A percentile compares a stretch with the other conserved stretches of the same genome.
Conservation (phyloP, 1,140 invertebrate genomes). For the Laupala kohalensis region DNA sequence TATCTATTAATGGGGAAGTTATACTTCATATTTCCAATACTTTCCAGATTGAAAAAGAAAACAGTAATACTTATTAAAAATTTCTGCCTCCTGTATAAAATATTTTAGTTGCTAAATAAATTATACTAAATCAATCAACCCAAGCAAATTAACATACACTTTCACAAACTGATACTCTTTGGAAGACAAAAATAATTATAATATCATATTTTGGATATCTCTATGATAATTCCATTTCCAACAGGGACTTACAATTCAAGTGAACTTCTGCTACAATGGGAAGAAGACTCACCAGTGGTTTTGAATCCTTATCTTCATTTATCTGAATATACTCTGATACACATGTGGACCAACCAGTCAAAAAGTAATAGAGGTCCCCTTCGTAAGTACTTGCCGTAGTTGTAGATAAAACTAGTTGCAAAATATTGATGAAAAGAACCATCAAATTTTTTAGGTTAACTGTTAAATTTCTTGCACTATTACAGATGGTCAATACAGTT, state of each 20-base stretch:
- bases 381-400: neutral
- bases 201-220: slow-evolving; percentile 17
- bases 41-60: too few relatives aligned
- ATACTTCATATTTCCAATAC: too few relatives aligned
- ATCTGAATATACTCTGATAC: slow-evolving; percentile 63
- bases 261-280: slow-evolving; percentile 61
- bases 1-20: too few relatives aligned
- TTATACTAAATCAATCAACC: too few relatives aligned
- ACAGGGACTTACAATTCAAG: slow-evolving; percentile 69
- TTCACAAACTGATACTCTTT: too few relatives aligned
- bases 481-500: slow-evolving; percentile 70
- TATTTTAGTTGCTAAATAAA: too few relatives aligned
- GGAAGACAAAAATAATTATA: neutral
- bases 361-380: neutral
- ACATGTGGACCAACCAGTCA: slow-evolving; percentile 48
- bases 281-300: slow-evolving; percentile 53
- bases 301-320: slow-evolving; percentile 62
- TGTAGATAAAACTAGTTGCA: neutral
- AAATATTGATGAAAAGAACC: too few relatives aligned
- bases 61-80: too few relatives aligned
- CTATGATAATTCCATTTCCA: too few relatives aligned
- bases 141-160: too few relatives aligned
- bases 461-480: slow-evolving; percentile 22
- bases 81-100: too few relatives aligned
- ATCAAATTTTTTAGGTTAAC: too few relatives aligned